Evolutionary conservation across 2,797 vertebrate genomes (phyloP).

Genomic region (Artibeus jamaicensis): DNA sequence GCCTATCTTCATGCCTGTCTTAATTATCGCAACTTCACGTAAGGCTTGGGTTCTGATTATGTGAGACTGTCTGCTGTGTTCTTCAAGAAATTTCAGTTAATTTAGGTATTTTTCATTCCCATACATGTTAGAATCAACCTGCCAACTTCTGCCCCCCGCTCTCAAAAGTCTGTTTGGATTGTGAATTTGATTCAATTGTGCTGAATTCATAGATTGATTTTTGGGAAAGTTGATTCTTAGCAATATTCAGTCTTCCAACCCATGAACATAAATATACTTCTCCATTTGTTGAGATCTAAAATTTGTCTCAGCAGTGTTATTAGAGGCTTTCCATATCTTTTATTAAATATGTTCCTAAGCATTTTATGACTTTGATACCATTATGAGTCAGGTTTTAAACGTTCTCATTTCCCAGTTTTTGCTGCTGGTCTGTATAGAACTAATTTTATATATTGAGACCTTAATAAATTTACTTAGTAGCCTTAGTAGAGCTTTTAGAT

Average conservation of each 20-base stretch:
- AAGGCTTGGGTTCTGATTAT: not conserved
- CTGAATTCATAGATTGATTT: not conserved
- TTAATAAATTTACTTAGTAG: not conserved
- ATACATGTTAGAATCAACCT: not conserved
- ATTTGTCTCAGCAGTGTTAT: not conserved
- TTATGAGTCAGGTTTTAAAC: not conserved
- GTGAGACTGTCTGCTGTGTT: not conserved
- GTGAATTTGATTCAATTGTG: not conserved
- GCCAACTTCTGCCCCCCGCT: not conserved
- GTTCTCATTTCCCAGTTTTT: not conserved
- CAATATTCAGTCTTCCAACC: not conserved
- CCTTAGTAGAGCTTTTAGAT: not conserved
- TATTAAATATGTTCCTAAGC: not conserved
- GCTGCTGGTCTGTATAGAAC: not conserved
- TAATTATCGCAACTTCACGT: not conserved
- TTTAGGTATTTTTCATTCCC: not conserved
- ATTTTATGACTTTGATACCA: not conserved
- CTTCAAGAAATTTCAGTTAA: not conserved
- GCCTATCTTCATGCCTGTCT: not conserved
- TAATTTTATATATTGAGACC: not conserved
- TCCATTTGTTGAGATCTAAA: not conserved
- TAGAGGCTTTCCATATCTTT: not conserved
- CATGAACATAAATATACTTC: not conserved
- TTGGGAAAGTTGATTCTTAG: not conserved
- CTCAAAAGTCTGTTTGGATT: not conserved